These are phyloP conservation scores for Mus musculus DNA, from an alignment of 2,113 vertebrate species.

Conservation along the genomic window DNA sequence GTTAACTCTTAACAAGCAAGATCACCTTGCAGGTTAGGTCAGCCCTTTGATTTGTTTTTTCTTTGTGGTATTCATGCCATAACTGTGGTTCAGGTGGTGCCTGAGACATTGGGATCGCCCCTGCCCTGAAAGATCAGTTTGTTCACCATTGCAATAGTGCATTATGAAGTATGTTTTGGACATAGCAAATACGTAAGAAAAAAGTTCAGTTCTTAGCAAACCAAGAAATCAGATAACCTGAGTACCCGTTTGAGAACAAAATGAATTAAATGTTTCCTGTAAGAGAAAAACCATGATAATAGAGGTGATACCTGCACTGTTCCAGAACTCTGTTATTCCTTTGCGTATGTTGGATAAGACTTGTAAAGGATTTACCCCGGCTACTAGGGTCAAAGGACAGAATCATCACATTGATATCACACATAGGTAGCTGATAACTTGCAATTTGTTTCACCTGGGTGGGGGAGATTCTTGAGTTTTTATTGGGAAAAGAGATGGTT, in stretches of 20 bases:
- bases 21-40: neutral
- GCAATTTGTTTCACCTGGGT: neutral
- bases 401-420: neutral
- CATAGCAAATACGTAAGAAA: neutral
- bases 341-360: neutral
- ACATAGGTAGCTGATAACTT: neutral
- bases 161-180: slow-evolving; percentile 22
- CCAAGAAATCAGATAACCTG: slow-evolving; percentile 3
- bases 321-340: neutral
- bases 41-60: neutral
- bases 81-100: neutral
- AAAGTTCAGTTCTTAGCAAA: slow-evolving; percentile 50
- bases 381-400: neutral
- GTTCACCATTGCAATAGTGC: neutral
- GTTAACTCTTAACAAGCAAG: neutral
- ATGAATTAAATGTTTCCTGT: slow-evolving; percentile 19
- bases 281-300: neutral
- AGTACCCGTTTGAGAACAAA: slow-evolving; percentile 9
- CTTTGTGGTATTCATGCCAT: neutral
- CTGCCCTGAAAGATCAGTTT: neutral
- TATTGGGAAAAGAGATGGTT: neutral
- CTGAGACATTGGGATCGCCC: neutral
- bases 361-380: neutral
- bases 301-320: neutral
- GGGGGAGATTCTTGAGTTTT: neutral